Base-by-base conservation (phyloP, 2,888 invertebrate genomes). In the Epinotia brunnichana region DNA sequence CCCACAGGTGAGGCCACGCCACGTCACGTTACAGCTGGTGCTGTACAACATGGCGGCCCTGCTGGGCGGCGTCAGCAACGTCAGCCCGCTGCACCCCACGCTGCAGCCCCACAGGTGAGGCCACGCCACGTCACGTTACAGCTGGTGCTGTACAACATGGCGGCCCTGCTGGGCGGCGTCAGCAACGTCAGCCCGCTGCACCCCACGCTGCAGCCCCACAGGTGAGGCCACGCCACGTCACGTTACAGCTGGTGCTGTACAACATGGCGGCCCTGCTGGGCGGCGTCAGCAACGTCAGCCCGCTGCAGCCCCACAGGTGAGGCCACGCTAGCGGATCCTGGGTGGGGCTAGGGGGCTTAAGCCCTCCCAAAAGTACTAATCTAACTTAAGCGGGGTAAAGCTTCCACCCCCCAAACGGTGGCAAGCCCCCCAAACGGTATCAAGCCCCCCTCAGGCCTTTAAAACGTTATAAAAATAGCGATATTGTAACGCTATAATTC, bases 111-210 rank as follows among this genome's bases (percentile, higher is more conserved):
- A 29, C 29, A 29, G 41, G 41, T 41, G 13, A 41, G 41, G 13
- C 13, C 41, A 19, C 54, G 5, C 29, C 29, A 24, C 15, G n/a
- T n/a, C n/a, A n/a, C n/a, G n/a, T n/a, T n/a, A n/a, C n/a, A 41
- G n/a, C n/a, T n/a, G n/a, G n/a, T n/a, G n/a, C n/a, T 3, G 19
- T 11, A 3, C 0, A 9, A 3, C n/a, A 56, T 13, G 56, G n/a
- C 21, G 21, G 11, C 21, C 19, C n/a, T n/a, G n/a, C n/a, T n/a
- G n/a, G n/a, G n/a, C n/a, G n/a, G 10, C 9, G 56, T 19, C 56
- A 21, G 21, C 56, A 56, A 56, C 56, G 56, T 56, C 21, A 56
- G 56, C 21, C 56, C 56, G 4, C 21, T 56, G 21, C 56, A 56
- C 9, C 56, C 56, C 21, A 24, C 56, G 9, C 21, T 56, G 24